Evolutionary conservation across 1,140 invertebrate genomes (phyloP).

Genomic region (Drosophila lini): DNA sequence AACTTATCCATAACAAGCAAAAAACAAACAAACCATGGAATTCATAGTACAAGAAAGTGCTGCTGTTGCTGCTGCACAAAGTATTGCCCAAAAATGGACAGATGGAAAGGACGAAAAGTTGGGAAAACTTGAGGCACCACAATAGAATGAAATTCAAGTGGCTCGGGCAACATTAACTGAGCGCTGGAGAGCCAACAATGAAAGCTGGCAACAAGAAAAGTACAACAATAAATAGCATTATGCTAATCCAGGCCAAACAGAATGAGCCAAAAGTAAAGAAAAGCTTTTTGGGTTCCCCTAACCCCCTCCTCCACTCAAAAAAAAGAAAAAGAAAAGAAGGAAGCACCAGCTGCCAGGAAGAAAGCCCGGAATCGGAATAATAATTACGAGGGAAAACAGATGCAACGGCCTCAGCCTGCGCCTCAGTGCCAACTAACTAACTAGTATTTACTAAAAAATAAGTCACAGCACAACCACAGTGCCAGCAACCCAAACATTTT

Average conservation of each 20-base stretch:
- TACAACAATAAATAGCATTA: constrained; percentile 81
- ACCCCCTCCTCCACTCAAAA: constrained; percentile 1
- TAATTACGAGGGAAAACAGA: constrained; percentile 39
- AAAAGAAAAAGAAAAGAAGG: constrained; percentile 8
- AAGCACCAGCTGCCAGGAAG: constrained; percentile 68
- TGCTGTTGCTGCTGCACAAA: constrained; percentile 14
- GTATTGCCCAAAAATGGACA: constrained; percentile 26
- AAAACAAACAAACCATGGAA: constrained; percentile 23
- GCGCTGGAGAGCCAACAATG: constrained; percentile 41
- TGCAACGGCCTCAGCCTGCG: background rate
- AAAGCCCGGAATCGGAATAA: constrained; percentile 30
- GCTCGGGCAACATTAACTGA: constrained; percentile 70
- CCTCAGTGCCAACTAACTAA: constrained; percentile 44
- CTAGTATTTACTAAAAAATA: constrained; percentile 56
- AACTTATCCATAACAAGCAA: constrained; percentile 45
- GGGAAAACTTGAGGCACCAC: constrained; percentile 30
- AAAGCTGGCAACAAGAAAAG: constrained; percentile 64
- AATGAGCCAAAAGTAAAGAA: constrained; percentile 75
- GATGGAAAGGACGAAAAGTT: constrained; percentile 36
- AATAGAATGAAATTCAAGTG: constrained; percentile 51
- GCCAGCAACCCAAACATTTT: background rate
- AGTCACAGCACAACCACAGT: constrained; percentile 33
- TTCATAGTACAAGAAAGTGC: constrained; percentile 21
- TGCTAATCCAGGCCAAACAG: constrained; percentile 80
- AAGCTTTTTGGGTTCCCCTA: constrained; percentile 47